These are phyloP conservation scores for Piezodorus guildinii DNA, from an alignment of 1,140 invertebrate species.

Conservation along the genomic window DNA sequence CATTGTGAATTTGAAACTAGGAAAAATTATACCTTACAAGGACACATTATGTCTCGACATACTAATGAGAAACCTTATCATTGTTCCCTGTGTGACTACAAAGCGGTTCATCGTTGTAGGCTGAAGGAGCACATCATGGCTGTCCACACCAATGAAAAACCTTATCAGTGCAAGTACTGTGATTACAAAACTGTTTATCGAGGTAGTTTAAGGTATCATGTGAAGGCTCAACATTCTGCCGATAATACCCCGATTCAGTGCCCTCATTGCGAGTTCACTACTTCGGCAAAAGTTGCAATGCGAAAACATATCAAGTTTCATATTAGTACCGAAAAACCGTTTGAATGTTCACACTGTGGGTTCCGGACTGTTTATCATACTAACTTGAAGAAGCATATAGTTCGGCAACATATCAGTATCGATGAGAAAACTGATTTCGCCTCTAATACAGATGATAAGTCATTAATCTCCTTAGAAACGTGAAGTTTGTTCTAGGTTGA, in stretches of 20 bases:
- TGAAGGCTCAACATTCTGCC: background rate
- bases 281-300: background rate
- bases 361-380: background rate
- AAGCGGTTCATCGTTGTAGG: background rate
- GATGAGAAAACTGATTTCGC: no score
- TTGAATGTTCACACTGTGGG: background rate
- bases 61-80: background rate
- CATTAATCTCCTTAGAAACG: no score
- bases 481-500: no score
- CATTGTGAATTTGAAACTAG: background rate
- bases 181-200: background rate
- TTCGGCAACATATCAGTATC: background rate
- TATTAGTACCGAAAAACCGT: background rate
- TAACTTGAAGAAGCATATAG: background rate
- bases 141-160: background rate
- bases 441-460: no score
- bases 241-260: background rate
- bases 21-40: background rate
- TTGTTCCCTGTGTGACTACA: background rate
- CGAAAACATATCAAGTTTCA: background rate
- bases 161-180: background rate
- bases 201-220: background rate
- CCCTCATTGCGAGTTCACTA: background rate
- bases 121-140: background rate
- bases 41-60: background rate